Evolutionary conservation across 1,140 invertebrate species (phyloP).

Genomic region (Sitobion miscanthi): DNA sequence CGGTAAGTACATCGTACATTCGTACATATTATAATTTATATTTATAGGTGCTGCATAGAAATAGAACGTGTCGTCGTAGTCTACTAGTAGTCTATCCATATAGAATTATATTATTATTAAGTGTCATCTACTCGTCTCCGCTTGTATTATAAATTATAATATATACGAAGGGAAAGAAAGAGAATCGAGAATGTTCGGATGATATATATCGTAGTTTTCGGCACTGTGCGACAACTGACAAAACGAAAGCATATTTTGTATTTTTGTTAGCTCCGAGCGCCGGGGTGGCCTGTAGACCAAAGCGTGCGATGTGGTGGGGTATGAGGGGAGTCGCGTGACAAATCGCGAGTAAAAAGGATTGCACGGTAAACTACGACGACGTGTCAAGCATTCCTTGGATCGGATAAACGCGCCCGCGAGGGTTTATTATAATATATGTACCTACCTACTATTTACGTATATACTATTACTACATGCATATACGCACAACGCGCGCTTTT

Average conservation of each 20-base stretch:
- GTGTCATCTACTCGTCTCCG: neutral
- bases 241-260: neutral
- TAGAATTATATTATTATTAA: neutral
- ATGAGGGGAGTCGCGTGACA: neutral
- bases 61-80: neutral
- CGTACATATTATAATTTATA: neutral
- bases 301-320: neutral
- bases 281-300: neutral
- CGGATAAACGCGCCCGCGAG: neutral
- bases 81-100: neutral
- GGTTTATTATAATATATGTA: neutral
- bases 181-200: neutral
- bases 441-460: neutral
- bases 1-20: neutral
- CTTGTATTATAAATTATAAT: neutral
- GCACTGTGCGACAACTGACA: neutral
- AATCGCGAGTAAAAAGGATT: neutral
- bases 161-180: neutral
- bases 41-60: neutral
- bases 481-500: neutral
- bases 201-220: neutral
- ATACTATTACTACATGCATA: neutral
- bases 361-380: neutral
- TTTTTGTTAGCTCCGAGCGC: neutral
- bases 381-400: slow-evolving; percentile 10